Base-by-base conservation (phyloP, 2,113 vertebrate species). In the Corythaeola cristata region DNA sequence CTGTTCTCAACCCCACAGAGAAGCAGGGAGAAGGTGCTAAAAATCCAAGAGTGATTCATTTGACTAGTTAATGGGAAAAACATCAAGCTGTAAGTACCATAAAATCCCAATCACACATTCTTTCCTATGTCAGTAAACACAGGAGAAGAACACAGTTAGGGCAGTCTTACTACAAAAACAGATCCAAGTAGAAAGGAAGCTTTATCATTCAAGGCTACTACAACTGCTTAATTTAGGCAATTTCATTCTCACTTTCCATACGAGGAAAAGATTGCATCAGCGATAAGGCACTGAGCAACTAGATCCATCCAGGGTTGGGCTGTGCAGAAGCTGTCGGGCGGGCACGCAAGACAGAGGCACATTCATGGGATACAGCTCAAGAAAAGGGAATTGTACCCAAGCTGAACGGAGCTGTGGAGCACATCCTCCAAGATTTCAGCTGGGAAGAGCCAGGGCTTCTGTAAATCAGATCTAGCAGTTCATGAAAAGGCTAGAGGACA, bases 201-300 rank as follows among this genome's bases (percentile, higher is more conserved):
- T 89, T 92, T 95, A 93, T 94, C 72, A 63, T 92, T 67, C 68
- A 56, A 56, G 83, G 64, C 73, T 92, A 45, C 53, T 59, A 15
- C 79, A 90, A 27, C 11, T 71, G 60, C 92, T 89, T 78, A 75
- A 86, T 92, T 90, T 84, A 88, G 78, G 69, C 80, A 53, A 33
- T 69, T 78, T 69, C 30, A 58, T 58, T 64, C 89, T 87, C 69
- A 33, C 53, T 92, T 91, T 93, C 90, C 89, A 91, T 33, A 89
- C 71, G 60, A 85, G 90, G 80, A 90, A 93, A 93, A 62, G 66
- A 89, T 49, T 85, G 76, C 86, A 79, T 78, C 92, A 92, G 66
- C 1, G 10, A 63, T 41, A 68, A 69, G 35, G 76, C 88, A 89
- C 35, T 41, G 73, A 84, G 64, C 74, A 91, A 77, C 47, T 3